Evolutionary conservation across 2,797 vertebrate genomes (phyloP), one percentile per base, ranked within the genome.

Genomic region (Natrix natrix): DNA sequence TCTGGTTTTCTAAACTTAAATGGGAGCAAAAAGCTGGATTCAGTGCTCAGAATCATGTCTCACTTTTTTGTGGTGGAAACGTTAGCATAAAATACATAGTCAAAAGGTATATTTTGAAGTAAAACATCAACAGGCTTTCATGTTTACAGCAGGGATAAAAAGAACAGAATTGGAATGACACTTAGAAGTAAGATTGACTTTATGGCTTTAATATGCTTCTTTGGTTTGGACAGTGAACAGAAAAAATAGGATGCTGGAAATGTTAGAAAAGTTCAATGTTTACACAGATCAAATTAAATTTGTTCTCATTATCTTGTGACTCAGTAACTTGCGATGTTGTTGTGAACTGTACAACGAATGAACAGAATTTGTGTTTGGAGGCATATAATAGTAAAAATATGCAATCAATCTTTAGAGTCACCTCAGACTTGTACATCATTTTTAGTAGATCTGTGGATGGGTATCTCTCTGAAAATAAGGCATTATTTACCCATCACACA

Each of bases 31-130:
- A 95, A 93, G 95, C 90, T 95, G 94, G 94, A 95, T 95, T 88
- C 57, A n/a, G 94, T 96, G 95, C 95, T 91, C 94, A 95, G 95
- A 95, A 93, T 95, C 92, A 95, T n/a, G 52, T n/a, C 55, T 87
- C 96, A 96, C 94, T 96, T 95, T 96, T 94, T 89, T 78, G 93
- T 95, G 93, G 93, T 93, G 95, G 92, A 95, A 94, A 57, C 88
- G 89, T 89, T 57, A 92, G 94, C 92, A 95, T 91, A 89, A 94
- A 94, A 94, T 95, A 95, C 86, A 86, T 96, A 94, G 96, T 87
- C 96, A 92, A 96, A 93, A 95, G 92, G 91, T 89, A 95, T 93
- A 90, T 92, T 95, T 95, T 95, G 94, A 93, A 66, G 91, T 95
- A 10, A 94, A 92, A 93, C 92, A 94, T 55, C 94, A 94, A 92